These are phyloP conservation scores for Perizoma affinitatum DNA, from an alignment of 2,888 invertebrate species.

Conservation along the genomic window DNA sequence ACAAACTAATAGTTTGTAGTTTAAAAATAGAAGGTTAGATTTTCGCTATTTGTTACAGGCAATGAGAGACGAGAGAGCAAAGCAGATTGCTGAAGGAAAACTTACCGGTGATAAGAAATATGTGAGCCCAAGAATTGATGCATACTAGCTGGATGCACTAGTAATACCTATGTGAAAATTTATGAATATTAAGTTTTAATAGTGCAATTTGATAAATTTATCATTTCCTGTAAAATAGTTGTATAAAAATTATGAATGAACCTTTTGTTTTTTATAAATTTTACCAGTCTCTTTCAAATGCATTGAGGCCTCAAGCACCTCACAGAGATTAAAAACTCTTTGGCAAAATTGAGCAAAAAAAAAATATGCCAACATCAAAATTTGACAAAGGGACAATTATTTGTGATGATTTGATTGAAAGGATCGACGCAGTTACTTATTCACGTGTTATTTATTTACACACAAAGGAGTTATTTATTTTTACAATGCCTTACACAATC, in stretches of 20 bases:
- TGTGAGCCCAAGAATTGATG: constrained; percentile 85
- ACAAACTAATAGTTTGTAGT: too few species aligned
- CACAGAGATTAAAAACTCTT: too few species aligned
- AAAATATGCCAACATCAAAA: too few species aligned
- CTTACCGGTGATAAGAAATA: constrained; percentile 84
- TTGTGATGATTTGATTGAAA: too few species aligned
- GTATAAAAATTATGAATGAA: constrained; percentile 21
- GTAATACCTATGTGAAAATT: constrained; percentile 70
- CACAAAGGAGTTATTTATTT: neutral
- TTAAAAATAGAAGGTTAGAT: too few species aligned
- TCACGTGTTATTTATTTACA: too few species aligned
- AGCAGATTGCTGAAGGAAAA: constrained; percentile 86
- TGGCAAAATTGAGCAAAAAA: too few species aligned
- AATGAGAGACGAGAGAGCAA: constrained; percentile 86
- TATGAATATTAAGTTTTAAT: constrained; percentile 83
- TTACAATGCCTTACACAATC: constrained; percentile 50
- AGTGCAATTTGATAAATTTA: constrained; percentile 22
- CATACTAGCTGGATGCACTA: constrained; percentile 69
- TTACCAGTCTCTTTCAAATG: neutral
- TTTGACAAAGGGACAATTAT: too few species aligned
- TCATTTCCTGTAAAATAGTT: constrained; percentile 29
- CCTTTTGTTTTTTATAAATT: constrained; percentile 24
- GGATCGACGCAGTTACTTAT: too few species aligned
- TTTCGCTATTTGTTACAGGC: constrained; percentile 58
- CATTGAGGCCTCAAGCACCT: too few species aligned